Conservation (phyloP, 2,888 invertebrate species). For the Papilio protenor region DNA sequence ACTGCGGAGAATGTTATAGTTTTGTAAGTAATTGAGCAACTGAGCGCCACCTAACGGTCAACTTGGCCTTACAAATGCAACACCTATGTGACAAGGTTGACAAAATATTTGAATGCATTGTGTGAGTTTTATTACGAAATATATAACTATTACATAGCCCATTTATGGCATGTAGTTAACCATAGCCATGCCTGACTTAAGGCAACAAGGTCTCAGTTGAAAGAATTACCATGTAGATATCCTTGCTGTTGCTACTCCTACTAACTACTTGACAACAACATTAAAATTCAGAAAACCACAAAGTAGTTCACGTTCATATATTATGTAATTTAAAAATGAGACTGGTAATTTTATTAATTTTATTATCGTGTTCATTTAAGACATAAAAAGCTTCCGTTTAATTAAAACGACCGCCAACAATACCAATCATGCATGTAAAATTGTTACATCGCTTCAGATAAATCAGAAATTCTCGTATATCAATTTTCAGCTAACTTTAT, state of each 20-base stretch:
- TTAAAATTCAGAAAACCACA: background rate
- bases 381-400: background rate
- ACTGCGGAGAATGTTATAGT: constrained; percentile 8
- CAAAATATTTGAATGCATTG: constrained; percentile 1
- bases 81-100: constrained; percentile 18
- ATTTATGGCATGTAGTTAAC: background rate
- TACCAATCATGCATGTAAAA: background rate
- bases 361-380: too few relatives aligned
- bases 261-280: background rate
- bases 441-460: background rate
- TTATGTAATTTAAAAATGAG: too few relatives aligned
- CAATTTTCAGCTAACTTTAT: background rate
- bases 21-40: constrained; percentile 19
- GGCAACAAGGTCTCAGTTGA: background rate
- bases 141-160: background rate
- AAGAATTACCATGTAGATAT: background rate
- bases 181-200: background rate
- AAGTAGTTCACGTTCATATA: too few relatives aligned
- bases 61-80: constrained; percentile 11
- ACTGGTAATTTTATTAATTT: too few relatives aligned
- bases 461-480: background rate
- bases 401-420: background rate
- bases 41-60: constrained; percentile 7
- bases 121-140: background rate
- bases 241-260: background rate